Evolutionary conservation across 1,140 invertebrate species (phyloP), one percentile per base, ranked within the genome.

Genomic region (Drosophila trapezifrons): DNA sequence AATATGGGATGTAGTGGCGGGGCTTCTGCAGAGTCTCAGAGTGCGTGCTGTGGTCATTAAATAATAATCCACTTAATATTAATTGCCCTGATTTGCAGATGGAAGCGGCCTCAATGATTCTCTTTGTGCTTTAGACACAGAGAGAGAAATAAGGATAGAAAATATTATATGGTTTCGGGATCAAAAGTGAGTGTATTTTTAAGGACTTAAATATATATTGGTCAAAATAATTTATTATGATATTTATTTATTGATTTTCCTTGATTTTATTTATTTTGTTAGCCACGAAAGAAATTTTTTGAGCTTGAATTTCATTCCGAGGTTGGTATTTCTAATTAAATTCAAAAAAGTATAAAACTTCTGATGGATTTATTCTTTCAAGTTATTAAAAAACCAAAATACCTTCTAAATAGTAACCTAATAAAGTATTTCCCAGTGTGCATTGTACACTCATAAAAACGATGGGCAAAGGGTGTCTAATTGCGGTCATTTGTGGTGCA

Each of bases 11-110:
- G 20, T n/a, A 7, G 15, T 32, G 45, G 32, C 42, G 55, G 54
- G 37, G 22, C 20, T 25, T 25, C 29, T 18, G 4, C 17, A 52
- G 43, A 55, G 54, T 77, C 67, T 74, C 20, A 46, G 56, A 58
- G 76, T 82, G 83, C 79, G 83, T 87, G 83, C 76, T 65, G 35
- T 75, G 85, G 86, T 86, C 85, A 90, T 90, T 90, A 90, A 90
- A 90, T 90, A 81, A 77, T 86, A 90, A 90, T 90, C 85, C 85
- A 90, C 85, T 90, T 90, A 86, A 90, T 90, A 90, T 90, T 90
- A 90, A 90, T 90, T 90, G 82, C 78, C 75, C 72, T 86, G 86
- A 90, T 90, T 90, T 90, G 70, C 40, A 51, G 71, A 29, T 58
- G 63, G 18, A 63, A 67, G 60, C 64, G 27, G 71, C 20, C n/a